Percentiles rank a stretch among this genome's conserved stretches.
Evolutionary conservation across 2,888 invertebrate species (phyloP).

Genomic region (Oconnorella tubifera): DNA sequence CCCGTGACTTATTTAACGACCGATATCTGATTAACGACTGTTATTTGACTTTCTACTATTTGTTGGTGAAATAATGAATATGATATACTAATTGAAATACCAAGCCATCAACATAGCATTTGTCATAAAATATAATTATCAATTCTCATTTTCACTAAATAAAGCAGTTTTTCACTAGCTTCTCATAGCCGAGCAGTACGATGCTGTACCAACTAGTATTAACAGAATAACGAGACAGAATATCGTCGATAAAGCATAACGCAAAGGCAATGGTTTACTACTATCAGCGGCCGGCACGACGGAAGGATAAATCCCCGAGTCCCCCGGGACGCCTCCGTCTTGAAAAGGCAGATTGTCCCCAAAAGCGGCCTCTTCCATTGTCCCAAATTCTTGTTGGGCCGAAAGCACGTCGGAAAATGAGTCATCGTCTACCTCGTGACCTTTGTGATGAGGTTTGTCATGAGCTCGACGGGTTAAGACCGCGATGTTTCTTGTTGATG

Average conservation of each 20-base stretch:
- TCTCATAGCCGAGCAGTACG: not conserved
- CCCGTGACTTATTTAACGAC: too few species aligned
- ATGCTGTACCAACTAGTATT: not conserved
- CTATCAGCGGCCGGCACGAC: too few species aligned
- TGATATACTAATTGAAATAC: too few species aligned
- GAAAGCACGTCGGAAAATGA: not conserved
- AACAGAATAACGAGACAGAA: not conserved
- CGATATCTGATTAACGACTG: too few species aligned
- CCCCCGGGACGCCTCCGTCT: not conserved
- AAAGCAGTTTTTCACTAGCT: not conserved
- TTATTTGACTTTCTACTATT: too few species aligned
- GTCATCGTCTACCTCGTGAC: not conserved
- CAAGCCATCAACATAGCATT: too few species aligned
- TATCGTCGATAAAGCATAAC: not conserved
- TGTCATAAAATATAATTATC: too few species aligned
- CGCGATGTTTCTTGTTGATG: not conserved
- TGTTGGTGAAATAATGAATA: too few species aligned
- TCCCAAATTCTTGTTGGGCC: not conserved
- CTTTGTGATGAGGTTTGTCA: not conserved
- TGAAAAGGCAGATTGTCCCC: not conserved
- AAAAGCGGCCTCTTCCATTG: not conserved
- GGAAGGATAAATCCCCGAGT: too few species aligned
- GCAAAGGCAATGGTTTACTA: slow-evolving; percentile 1
- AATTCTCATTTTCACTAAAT: too few species aligned
- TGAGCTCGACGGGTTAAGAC: not conserved